A percentile compares a stretch with the other conserved stretches of the same genome.
Evolutionary conservation across 2,888 invertebrate species (phyloP).

Genomic region (Bedellia somnulentella): DNA sequence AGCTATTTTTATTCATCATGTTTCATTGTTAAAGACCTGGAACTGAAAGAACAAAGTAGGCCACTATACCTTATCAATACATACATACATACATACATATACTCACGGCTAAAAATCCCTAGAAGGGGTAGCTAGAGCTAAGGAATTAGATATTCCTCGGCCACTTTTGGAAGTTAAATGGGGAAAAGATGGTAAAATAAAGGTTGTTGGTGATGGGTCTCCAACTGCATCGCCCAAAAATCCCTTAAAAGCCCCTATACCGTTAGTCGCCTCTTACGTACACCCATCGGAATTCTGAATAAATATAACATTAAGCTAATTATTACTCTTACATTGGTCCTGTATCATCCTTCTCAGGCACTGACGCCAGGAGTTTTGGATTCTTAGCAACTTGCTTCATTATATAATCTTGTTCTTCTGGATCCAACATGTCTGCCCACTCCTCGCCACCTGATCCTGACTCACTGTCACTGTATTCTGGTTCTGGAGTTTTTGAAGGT

Average conservation of each 20-base stretch:
- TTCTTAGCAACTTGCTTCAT: constrained; percentile 39
- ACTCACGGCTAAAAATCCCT: no score
- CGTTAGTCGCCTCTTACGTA: no score
- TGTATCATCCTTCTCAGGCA: constrained; percentile 30
- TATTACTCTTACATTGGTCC: constrained; percentile 12
- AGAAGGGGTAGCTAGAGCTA: no score
- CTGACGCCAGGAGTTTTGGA: constrained; percentile 35
- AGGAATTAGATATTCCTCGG: no score
- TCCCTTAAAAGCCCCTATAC: no score
- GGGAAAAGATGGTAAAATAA: no score
- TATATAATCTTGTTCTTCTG: constrained; percentile 57
- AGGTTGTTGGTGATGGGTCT: no score
- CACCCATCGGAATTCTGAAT: no score
- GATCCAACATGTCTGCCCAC: constrained; percentile 61
- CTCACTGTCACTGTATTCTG: constrained; percentile 45
- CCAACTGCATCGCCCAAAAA: no score
- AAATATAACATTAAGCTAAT: constrained; percentile 6
- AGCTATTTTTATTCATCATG: no score
- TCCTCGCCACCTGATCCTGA: constrained; percentile 52
- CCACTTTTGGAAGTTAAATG: no score
- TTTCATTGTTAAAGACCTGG: no score
- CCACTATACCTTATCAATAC: background rate
- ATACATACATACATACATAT: constrained; percentile 3
- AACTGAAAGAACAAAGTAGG: background rate
- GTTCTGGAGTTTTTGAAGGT: constrained; percentile 20